These are phyloP conservation scores for Lineus longissimus DNA, from an alignment of 1,140 invertebrate genomes.

Conservation along the genomic window DNA sequence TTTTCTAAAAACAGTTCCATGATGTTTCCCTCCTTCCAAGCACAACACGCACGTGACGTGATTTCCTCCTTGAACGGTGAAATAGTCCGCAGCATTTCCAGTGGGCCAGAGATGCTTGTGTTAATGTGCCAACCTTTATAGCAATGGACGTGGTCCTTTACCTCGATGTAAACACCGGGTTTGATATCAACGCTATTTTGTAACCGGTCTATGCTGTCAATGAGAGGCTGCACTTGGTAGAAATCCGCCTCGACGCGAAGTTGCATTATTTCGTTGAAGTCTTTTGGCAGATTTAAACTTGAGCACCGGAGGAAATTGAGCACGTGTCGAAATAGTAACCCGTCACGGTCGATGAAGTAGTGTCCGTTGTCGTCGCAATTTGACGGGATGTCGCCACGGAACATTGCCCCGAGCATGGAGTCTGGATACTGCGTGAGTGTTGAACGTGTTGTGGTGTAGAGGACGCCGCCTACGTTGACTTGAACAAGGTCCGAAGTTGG, in stretches of 20 bases:
- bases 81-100: neutral
- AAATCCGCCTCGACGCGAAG: slow-evolving; percentile 25
- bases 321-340: slow-evolving; percentile 24
- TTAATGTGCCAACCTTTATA: slow-evolving; percentile 7
- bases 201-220: slow-evolving; percentile 3
- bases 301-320: slow-evolving; percentile 25
- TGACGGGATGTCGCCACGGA: slow-evolving; percentile 17
- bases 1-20: neutral
- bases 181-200: neutral
- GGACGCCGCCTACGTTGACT: slow-evolving; percentile 23
- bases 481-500: too few species aligned
- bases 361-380: slow-evolving; percentile 19
- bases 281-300: slow-evolving; percentile 21
- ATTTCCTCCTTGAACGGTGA: slow-evolving; percentile 2
- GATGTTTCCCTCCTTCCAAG: slow-evolving; percentile 1
- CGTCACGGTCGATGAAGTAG: slow-evolving; percentile 29
- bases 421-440: slow-evolving; percentile 22
- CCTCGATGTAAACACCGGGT: neutral
- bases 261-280: slow-evolving; percentile 18
- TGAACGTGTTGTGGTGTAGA: slow-evolving; percentile 22
- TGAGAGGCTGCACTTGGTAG: slow-evolving; percentile 26
- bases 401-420: slow-evolving; percentile 30
- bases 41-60: neutral
- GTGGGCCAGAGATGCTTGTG: slow-evolving; percentile 4
- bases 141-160: slow-evolving; percentile 6